These are phyloP conservation scores for Nebria brevicollis DNA, from an alignment of 2,888 invertebrate genomes.

Conservation along the genomic window DNA sequence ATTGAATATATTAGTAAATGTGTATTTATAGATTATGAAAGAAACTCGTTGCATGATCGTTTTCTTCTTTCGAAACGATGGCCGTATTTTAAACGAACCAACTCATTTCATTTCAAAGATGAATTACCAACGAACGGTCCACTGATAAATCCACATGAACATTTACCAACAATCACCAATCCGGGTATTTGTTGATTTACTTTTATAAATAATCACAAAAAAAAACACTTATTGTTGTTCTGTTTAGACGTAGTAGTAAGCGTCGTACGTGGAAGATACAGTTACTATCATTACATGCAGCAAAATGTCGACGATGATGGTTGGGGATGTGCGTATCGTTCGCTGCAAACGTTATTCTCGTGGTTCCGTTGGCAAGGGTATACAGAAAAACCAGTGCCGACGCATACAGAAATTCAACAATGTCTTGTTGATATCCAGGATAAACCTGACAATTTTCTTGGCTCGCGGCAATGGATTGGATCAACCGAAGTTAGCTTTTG, in stretches of 20 bases:
- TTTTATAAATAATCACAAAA: constrained; percentile 5
- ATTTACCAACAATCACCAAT: constrained; percentile 57
- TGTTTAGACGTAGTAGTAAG: constrained; percentile 59
- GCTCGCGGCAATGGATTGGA: constrained; percentile 97
- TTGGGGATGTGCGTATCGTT: constrained; percentile 99
- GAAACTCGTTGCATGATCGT: constrained; percentile 76
- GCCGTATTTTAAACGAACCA: constrained; percentile 81
- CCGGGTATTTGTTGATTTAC: constrained; percentile 24
- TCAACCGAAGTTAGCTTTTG: constrained; percentile 97
- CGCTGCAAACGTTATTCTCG: constrained; percentile 94
- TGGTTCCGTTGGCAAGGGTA: constrained; percentile 93
- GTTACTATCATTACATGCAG: constrained; percentile 97
- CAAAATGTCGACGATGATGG: constrained; percentile 93
- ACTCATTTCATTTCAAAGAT: constrained; percentile 68
- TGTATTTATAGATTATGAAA: constrained; percentile 67
- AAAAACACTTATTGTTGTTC: not conserved
- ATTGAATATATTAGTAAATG: constrained; percentile 27
- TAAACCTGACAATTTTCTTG: constrained; percentile 86
- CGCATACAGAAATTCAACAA: constrained; percentile 89
- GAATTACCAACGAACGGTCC: constrained; percentile 63
- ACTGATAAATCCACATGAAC: constrained; percentile 80
- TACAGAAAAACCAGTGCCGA: constrained; percentile 79
- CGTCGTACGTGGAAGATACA: constrained; percentile 84
- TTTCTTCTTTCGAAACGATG: constrained; percentile 74
- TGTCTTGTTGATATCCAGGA: constrained; percentile 95